phyloP scores from a whole-genome alignment of 2,888 invertebrate species.

The Colostygia pectinataria region DNA sequence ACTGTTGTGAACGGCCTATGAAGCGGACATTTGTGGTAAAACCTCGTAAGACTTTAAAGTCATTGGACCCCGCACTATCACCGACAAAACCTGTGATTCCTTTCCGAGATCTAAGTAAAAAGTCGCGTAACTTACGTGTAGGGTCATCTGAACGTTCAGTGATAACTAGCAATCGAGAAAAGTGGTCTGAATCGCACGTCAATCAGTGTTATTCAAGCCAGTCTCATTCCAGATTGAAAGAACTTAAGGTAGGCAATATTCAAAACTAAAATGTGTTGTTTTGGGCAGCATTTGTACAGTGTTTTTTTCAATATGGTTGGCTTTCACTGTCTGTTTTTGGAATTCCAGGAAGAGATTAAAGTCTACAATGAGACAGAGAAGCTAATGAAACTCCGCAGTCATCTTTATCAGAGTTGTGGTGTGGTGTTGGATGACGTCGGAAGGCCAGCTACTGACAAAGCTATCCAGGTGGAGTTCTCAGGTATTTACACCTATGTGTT shows the following conservation, averaged over 20 bases:
- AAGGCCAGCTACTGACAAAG: slow-evolving; percentile 57
- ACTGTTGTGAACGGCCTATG: slow-evolving; percentile 39
- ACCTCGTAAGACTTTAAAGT: slow-evolving; percentile 66
- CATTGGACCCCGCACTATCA: slow-evolving; percentile 58
- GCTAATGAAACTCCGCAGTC: slow-evolving; percentile 53
- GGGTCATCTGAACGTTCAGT: slow-evolving; percentile 57
- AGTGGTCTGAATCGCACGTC: slow-evolving; percentile 53
- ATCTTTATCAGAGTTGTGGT: slow-evolving; percentile 65
- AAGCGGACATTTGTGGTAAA: slow-evolving; percentile 56
- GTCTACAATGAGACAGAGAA: slow-evolving; percentile 62
- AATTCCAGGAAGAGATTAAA: slow-evolving; percentile 72
- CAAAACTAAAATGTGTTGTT: neutral
- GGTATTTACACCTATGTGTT: too few relatives aligned
- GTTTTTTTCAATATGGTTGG: too few relatives aligned
- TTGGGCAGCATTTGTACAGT: too few relatives aligned
- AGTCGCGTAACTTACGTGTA: slow-evolving; percentile 37
- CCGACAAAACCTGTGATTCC: slow-evolving; percentile 44
- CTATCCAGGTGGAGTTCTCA: slow-evolving; percentile 52
- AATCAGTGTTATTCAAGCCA: slow-evolving; percentile 60
- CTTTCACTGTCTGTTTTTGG: too few relatives aligned
- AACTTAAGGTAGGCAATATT: slow-evolving; percentile 58
- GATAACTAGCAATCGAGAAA: slow-evolving; percentile 38
- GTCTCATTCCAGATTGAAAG: slow-evolving; percentile 62
- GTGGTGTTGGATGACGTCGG: slow-evolving; percentile 63
- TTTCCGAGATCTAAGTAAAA: slow-evolving; percentile 33